Evolutionary conservation across 2,113 vertebrate genomes (phyloP).

Genomic region (Dissostichus mawsoni): DNA sequence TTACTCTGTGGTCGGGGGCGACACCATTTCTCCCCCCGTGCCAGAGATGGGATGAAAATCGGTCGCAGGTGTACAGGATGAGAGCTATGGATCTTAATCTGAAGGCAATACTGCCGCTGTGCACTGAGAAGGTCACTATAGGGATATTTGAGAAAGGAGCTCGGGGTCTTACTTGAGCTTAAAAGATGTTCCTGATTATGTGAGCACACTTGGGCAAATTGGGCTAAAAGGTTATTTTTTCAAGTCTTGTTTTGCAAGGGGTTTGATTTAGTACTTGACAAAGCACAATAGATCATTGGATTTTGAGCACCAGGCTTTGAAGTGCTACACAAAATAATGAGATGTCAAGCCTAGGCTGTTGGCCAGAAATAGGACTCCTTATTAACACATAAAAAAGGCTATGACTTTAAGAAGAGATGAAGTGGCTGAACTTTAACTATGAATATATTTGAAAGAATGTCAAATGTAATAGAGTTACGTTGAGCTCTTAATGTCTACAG

Average conservation of each 20-base stretch:
- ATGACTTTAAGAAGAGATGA: background rate
- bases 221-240: slow-evolving; percentile 12
- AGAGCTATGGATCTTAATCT: slow-evolving; percentile 75
- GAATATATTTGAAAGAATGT: slow-evolving; percentile 14
- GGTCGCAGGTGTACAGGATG: slow-evolving; percentile 74
- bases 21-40: slow-evolving; percentile 48
- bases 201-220: slow-evolving; percentile 38
- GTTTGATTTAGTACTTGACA: slow-evolving; percentile 49
- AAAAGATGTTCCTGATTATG: slow-evolving; percentile 39
- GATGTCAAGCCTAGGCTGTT: slow-evolving; percentile 33
- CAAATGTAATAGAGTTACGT: background rate
- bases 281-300: slow-evolving; percentile 37
- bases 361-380: slow-evolving; percentile 15
- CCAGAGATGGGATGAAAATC: slow-evolving; percentile 34
- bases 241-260: slow-evolving; percentile 27
- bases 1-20: slow-evolving; percentile 41
- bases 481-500: too few species aligned
- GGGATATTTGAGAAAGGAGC: slow-evolving; percentile 37
- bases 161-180: slow-evolving; percentile 17
- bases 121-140: slow-evolving; percentile 51
- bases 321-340: slow-evolving; percentile 43
- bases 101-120: slow-evolving; percentile 57
- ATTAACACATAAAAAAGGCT: slow-evolving; percentile 18
- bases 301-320: slow-evolving; percentile 31
- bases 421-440: slow-evolving; percentile 20